Base-by-base conservation (phyloP, 2,797 vertebrate species). In the Acrossocheilus fasciatus region DNA sequence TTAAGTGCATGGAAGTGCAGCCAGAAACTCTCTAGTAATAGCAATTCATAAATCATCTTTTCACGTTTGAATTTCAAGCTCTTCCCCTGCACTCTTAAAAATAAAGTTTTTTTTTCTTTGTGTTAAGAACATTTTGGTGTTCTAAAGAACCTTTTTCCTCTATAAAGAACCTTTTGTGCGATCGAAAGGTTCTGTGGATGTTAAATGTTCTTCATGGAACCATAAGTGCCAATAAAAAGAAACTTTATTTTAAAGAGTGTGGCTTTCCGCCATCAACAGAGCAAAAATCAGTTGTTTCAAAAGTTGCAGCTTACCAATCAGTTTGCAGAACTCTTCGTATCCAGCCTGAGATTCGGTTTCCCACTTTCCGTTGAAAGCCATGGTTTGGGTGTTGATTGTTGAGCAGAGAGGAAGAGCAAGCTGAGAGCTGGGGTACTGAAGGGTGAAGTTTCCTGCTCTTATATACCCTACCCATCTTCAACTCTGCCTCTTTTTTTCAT, bases 341-440 rank as follows among this genome's bases (percentile, higher is more conserved):
- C 98, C 98, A 92, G 97, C 97, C 77, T 99, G 97, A 0, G 89
- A 91, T 92, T 98, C 97, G 0, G 95, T 94, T 95, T 99, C 96
- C 18, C 96, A 99, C 95, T 93, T 98, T 94, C 98, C 98, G 4
- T 90, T 1, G 52, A 98, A 99, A 91, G 96, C 94, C 98, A 99
- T 99, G 77, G 73, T 92, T 90, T 83, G 41, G 81, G 66, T 69
- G 87, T 87, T 87, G 85, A 85, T 86, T 81, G 80, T 64, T 87
- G 89, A 80, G 91, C 74, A 43, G 86, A 34, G 84, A 62, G 73
- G 81, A 90, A 86, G 34, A 77, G 87, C 91, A 89, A 82, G 89
- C 73, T 77, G 88, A 92, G 91, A 91, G 85, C 83, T 76, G 75
- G 90, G 90, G 94, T 95, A 79, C 83, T 10, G 85, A 89, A 81